A percentile compares a stretch with the other conserved stretches of the same genome.
These are phyloP conservation scores for Margarornis squamiger DNA, from an alignment of 2,797 vertebrate genomes.

Conservation along the genomic window DNA sequence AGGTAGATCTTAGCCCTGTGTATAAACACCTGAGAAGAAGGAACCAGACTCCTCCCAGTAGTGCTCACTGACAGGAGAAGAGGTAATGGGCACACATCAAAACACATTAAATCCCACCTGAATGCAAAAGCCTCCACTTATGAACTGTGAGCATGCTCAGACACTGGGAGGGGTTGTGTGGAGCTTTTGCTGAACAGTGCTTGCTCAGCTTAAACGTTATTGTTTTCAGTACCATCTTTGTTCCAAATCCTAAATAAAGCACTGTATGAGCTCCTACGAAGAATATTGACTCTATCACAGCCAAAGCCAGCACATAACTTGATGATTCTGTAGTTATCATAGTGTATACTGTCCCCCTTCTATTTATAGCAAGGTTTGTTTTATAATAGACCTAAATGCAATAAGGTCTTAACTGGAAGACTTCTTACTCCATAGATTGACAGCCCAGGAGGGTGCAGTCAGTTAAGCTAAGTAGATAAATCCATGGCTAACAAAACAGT, in stretches of 20 bases:
- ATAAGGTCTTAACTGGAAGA: not conserved
- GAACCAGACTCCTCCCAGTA: not conserved
- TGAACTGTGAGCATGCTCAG: not conserved
- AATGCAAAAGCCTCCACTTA: fast-evolving
- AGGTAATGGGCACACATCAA: not conserved
- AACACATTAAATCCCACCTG: not conserved
- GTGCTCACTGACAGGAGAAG: not conserved
- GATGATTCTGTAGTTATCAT: not conserved
- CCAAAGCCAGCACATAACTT: not conserved
- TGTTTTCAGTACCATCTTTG: not conserved
- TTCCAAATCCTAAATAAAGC: not conserved
- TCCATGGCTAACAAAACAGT: not conserved
- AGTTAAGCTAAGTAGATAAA: not conserved
- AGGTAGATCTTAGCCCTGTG: not conserved
- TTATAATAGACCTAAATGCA: not conserved
- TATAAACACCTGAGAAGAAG: not conserved
- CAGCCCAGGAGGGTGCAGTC: not conserved
- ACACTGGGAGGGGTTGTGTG: not conserved
- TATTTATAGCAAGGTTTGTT: not conserved
- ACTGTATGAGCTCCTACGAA: not conserved
- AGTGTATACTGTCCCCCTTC: not conserved
- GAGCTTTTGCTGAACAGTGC: not conserved
- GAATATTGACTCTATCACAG: not conserved
- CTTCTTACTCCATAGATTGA: not conserved
- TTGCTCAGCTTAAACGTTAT: not conserved